Evolutionary conservation across 2,113 vertebrate species (phyloP).

Genomic region (Otocyon megalotis): DNA sequence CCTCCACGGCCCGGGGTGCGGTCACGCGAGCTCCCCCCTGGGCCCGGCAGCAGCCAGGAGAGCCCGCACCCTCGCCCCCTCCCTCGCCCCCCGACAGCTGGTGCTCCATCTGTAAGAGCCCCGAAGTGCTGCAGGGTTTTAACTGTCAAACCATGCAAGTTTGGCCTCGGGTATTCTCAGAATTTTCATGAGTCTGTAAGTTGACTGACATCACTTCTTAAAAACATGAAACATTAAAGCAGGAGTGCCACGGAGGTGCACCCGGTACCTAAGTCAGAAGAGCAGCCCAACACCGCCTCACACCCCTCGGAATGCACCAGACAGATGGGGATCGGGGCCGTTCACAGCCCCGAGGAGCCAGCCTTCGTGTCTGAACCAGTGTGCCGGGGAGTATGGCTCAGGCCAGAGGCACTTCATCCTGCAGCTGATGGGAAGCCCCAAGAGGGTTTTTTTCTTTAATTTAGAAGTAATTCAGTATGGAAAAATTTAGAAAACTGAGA

Average conservation of each 20-base stretch:
- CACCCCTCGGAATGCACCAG: background rate
- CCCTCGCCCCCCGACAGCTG: background rate
- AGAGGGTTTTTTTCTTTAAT: background rate
- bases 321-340: background rate
- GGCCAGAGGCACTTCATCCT: background rate
- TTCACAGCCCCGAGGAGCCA: background rate
- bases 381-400: background rate
- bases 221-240: background rate
- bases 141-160: background rate
- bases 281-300: background rate
- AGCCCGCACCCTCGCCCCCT: background rate
- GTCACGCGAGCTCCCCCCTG: background rate
- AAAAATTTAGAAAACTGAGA: background rate
- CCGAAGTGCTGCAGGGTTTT: no score
- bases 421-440: background rate
- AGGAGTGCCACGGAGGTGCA: background rate
- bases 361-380: background rate
- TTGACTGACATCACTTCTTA: background rate
- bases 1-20: background rate
- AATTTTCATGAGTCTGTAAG: background rate
- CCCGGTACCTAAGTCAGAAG: rapidly evolving
- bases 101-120: rapidly evolving
- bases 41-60: rapidly evolving
- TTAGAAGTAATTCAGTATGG: background rate
- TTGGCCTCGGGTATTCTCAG: background rate